A percentile compares a stretch with the other conserved stretches of the same genome.
phyloP scores from a whole-genome alignment of 1,140 invertebrate genomes.

The Drosophila pseudoananassae region DNA sequence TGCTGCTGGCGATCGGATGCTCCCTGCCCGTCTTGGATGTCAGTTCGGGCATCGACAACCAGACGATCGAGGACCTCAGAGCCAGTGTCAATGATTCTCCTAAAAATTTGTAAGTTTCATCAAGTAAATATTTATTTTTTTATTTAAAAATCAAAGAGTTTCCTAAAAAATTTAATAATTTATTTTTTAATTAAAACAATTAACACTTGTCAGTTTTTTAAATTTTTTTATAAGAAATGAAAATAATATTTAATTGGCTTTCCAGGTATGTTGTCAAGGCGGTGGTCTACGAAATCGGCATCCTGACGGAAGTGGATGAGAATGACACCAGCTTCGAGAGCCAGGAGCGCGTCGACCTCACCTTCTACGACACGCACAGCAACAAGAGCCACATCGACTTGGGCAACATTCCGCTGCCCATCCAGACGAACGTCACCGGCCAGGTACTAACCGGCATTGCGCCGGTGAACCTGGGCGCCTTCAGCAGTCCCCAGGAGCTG shows the following conservation, averaged over 20 bases:
- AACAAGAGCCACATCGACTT: constrained; percentile 85
- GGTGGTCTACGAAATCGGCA: constrained; percentile 86
- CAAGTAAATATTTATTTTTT: not conserved
- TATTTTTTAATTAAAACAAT: too few species aligned
- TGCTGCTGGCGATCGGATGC: constrained; percentile 52
- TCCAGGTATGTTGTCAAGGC: constrained; percentile 86
- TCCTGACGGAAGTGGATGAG: constrained; percentile 85
- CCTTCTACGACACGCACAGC: constrained; percentile 85
- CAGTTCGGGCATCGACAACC: constrained; percentile 70
- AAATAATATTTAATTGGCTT: not conserved
- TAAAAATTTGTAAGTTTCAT: constrained; percentile 75
- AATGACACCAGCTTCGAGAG: constrained; percentile 84
- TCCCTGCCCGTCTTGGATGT: constrained; percentile 68
- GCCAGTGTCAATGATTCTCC: constrained; percentile 72
- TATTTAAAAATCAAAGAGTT: not conserved
- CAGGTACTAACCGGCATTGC: constrained; percentile 85
- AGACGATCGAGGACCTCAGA: constrained; percentile 65
- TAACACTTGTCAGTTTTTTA: not conserved
- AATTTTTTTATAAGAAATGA: too few species aligned
- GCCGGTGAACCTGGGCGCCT: constrained; percentile 84
- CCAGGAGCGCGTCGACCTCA: constrained; percentile 85
- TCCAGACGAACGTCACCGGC: constrained; percentile 85
- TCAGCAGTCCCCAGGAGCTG: constrained; percentile 76
- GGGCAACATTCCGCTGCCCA: constrained; percentile 85
- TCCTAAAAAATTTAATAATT: not conserved